These are phyloP conservation scores for Notothenia rossii DNA, from an alignment of 2,113 vertebrate genomes.

Conservation along the genomic window DNA sequence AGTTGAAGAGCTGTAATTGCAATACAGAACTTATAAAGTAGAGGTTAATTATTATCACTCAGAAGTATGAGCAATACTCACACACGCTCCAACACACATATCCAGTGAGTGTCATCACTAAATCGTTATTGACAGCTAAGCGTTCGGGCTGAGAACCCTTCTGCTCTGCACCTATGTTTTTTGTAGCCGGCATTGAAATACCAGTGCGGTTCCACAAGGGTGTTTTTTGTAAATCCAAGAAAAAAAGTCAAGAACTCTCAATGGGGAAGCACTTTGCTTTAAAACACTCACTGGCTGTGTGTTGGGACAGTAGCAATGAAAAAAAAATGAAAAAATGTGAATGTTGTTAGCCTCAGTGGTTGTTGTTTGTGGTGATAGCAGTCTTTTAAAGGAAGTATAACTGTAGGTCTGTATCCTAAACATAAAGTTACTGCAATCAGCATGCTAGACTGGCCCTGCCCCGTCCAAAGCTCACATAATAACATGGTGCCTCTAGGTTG, in stretches of 20 bases:
- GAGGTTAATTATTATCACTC: conserved; percentile 1
- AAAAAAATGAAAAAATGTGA: conserved; percentile 27
- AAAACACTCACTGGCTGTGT: conserved; percentile 38
- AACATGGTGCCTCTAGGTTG: background rate
- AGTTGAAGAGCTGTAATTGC: background rate
- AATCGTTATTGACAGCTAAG: conserved; percentile 36
- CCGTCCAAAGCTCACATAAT: background rate
- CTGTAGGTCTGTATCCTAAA: background rate
- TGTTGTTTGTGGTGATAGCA: conserved; percentile 28
- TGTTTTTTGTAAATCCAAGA: conserved; percentile 56
- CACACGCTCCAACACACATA: background rate
- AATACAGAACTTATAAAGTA: background rate
- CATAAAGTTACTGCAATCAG: background rate
- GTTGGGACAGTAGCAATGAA: conserved; percentile 33
- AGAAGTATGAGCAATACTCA: conserved; percentile 10
- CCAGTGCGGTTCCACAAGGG: conserved; percentile 20
- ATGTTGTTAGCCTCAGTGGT: conserved; percentile 17
- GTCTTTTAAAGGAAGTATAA: conserved; percentile 28
- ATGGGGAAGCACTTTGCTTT: conserved; percentile 37
- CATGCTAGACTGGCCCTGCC: background rate
- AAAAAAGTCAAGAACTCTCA: conserved; percentile 60
- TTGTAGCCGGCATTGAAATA: conserved; percentile 49
- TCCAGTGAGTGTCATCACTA: conserved; percentile 30
- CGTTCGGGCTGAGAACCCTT: conserved; percentile 11
- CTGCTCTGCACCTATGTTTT: conserved; percentile 11